phyloP scores from a whole-genome alignment of 1,140 invertebrate genomes.

The Neodiprion pinetum region DNA sequence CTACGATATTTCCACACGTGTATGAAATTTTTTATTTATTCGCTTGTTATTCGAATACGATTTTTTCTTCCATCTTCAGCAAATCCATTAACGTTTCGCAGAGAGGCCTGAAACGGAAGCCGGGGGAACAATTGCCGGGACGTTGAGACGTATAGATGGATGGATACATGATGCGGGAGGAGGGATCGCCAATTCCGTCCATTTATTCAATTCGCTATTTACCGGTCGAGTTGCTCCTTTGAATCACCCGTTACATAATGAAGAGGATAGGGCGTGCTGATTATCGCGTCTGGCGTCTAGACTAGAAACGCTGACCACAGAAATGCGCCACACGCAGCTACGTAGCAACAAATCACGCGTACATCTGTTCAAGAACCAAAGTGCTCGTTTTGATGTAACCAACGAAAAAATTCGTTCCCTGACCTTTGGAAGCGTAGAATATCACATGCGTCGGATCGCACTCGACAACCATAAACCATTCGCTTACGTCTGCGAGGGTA shows the following conservation, averaged over 20 bases:
- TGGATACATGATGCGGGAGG: no score
- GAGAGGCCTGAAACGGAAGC: no score
- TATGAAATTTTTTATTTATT: no score
- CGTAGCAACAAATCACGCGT: background rate
- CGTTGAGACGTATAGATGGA: no score
- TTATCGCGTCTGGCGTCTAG: background rate
- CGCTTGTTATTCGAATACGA: no score
- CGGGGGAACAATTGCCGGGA: background rate
- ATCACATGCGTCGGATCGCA: background rate
- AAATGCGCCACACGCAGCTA: background rate
- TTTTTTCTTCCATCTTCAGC: background rate
- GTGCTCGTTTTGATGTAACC: background rate
- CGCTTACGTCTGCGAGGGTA: background rate
- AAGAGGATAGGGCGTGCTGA: background rate
- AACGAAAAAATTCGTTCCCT: background rate
- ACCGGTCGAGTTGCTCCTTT: background rate
- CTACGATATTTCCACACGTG: no score
- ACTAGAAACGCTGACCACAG: background rate
- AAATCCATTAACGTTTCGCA: no score
- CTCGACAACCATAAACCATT: background rate
- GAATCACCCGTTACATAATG: background rate
- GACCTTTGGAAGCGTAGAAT: background rate
- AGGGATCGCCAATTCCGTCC: background rate
- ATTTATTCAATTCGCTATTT: background rate
- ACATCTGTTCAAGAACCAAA: background rate